Evolutionary conservation across 2,797 vertebrate genomes (phyloP).

Genomic region (Denticeps clupeoides): DNA sequence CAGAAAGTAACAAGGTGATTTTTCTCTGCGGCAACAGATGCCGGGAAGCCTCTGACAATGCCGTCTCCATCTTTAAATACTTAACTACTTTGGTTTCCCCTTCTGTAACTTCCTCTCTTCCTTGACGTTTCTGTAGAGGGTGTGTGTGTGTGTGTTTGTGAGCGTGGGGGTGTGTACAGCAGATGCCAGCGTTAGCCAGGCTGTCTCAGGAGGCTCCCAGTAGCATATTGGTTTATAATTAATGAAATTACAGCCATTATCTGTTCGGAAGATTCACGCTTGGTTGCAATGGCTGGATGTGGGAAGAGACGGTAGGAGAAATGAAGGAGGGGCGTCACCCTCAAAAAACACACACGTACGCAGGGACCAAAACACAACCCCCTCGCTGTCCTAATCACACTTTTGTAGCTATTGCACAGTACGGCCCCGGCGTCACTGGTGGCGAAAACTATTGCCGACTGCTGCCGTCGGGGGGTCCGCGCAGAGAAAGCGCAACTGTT

Average conservation of each 20-base stretch:
- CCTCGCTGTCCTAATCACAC: not conserved
- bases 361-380: too few species aligned
- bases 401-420: too few species aligned
- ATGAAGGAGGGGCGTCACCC: not conserved
- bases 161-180: conserved; percentile 25
- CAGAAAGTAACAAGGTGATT: too few species aligned
- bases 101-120: conserved; percentile 29
- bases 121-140: not conserved
- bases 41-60: too few species aligned
- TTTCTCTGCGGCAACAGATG: too few species aligned
- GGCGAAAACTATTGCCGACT: too few species aligned
- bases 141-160: not conserved
- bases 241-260: conserved; percentile 53
- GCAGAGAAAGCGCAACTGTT: not conserved
- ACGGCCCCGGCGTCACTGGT: too few species aligned
- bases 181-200: conserved; percentile 48
- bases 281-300: conserved; percentile 22
- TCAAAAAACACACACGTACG: too few species aligned
- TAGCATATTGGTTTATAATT: conserved; percentile 56
- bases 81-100: conserved; percentile 14
- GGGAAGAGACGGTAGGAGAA: conserved; percentile 16
- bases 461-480: too few species aligned
- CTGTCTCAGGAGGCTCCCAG: conserved; percentile 44
- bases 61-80: not conserved
- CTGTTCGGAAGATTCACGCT: conserved; percentile 41